phyloP scores from a whole-genome alignment of 2,113 vertebrate genomes.

The Halcyon senegalensis region DNA sequence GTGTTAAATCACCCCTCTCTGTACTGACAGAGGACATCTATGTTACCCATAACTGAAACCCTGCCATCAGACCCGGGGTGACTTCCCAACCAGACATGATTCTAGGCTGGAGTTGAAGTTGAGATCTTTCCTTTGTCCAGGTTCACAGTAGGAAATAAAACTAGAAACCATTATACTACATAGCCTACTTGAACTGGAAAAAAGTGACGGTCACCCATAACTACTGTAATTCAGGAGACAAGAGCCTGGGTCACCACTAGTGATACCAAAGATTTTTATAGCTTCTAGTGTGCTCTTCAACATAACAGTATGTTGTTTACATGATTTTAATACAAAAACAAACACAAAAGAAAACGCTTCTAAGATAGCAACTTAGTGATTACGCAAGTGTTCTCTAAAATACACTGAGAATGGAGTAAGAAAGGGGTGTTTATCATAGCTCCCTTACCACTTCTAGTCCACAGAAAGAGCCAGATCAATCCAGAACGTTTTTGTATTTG shows the following conservation, averaged over 20 bases:
- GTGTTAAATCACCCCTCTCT: neutral
- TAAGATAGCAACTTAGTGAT: slow-evolving; percentile 1
- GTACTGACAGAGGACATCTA: neutral
- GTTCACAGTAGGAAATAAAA: neutral
- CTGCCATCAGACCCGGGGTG: neutral
- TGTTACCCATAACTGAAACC: neutral
- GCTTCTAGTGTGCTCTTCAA: neutral
- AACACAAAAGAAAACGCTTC: slow-evolving; percentile 18
- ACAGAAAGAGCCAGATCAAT: neutral
- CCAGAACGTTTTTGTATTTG: neutral
- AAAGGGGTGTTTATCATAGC: neutral
- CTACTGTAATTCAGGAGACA: neutral
- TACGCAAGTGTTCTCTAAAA: neutral
- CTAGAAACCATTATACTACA: neutral
- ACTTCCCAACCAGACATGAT: neutral
- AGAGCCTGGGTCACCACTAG: neutral
- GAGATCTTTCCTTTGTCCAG: neutral
- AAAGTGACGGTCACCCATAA: neutral
- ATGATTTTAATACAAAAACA: neutral
- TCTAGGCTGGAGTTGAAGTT: neutral
- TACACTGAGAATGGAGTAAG: neutral
- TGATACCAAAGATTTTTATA: neutral
- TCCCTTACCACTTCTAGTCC: neutral
- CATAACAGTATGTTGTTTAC: neutral
- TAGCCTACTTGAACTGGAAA: neutral